Evolutionary conservation across 2,113 vertebrate species (phyloP).

Genomic region (Eidolon helvum): DNA sequence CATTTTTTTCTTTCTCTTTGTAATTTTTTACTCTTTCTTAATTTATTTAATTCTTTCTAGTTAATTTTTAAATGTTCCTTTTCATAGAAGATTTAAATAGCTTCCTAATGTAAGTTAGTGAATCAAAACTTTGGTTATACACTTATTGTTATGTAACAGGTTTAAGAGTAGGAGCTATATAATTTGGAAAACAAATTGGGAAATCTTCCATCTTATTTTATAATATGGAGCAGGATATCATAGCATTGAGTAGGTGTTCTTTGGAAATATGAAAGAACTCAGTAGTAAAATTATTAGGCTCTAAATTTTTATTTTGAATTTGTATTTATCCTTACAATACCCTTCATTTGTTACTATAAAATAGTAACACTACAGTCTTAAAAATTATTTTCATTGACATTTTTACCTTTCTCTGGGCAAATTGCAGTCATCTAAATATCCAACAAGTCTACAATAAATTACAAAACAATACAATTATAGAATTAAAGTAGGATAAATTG

Average conservation of each 20-base stretch:
- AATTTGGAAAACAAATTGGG: background rate
- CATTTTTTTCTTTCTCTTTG: background rate
- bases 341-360: background rate
- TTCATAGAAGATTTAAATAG: background rate
- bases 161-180: background rate
- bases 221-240: background rate
- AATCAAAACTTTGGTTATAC: background rate
- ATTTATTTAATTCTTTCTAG: background rate
- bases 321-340: background rate
- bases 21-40: background rate
- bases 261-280: background rate
- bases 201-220: conserved; percentile 8
- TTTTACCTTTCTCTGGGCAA: background rate
- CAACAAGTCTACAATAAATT: background rate
- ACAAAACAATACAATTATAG: background rate
- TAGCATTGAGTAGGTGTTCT: background rate
- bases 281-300: background rate
- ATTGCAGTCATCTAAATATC: background rate
- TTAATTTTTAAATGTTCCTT: background rate
- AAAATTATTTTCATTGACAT: background rate
- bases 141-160: background rate
- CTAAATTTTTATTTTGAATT: background rate
- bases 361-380: background rate
- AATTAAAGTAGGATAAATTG: background rate
- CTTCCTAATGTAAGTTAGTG: background rate